Evolutionary conservation across 2,113 vertebrate genomes (phyloP).

Genomic region (Apteryx owenii): DNA sequence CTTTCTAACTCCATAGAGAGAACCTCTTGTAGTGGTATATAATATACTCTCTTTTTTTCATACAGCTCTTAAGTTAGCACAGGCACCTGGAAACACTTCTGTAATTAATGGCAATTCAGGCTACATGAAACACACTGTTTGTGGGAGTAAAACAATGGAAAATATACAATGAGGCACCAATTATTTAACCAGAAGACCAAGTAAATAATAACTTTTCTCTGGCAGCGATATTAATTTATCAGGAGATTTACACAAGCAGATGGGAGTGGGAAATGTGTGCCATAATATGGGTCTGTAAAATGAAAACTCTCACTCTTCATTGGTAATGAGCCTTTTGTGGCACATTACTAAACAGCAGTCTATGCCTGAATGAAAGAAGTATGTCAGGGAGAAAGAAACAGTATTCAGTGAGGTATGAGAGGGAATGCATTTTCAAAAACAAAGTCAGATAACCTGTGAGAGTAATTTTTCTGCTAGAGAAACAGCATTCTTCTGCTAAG

Average conservation of each 20-base stretch:
- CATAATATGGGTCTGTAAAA: constrained; percentile 14
- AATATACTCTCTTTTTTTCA: background rate
- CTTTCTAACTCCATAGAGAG: background rate
- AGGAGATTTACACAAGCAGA: constrained; percentile 29
- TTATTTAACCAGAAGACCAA: constrained; percentile 9
- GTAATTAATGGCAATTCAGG: background rate
- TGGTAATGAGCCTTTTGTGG: constrained; percentile 46
- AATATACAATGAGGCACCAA: background rate
- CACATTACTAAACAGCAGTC: constrained; percentile 13
- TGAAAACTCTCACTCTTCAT: constrained; percentile 25
- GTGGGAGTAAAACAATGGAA: background rate
- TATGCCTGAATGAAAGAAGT: background rate
- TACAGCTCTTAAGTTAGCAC: background rate
- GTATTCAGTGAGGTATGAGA: background rate
- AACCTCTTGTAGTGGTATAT: background rate
- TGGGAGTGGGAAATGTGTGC: constrained; percentile 3
- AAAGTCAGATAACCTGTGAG: background rate
- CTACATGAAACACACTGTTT: background rate
- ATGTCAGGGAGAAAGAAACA: background rate
- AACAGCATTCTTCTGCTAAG: background rate
- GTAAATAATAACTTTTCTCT: constrained; percentile 39
- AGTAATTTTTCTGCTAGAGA: background rate
- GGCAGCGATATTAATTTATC: background rate
- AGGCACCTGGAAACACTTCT: background rate
- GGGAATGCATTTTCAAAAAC: background rate